Evolutionary conservation across 2,888 invertebrate genomes (phyloP), one percentile per base, ranked within the genome.

Genomic region (Ganaspis brasiliensis): DNA sequence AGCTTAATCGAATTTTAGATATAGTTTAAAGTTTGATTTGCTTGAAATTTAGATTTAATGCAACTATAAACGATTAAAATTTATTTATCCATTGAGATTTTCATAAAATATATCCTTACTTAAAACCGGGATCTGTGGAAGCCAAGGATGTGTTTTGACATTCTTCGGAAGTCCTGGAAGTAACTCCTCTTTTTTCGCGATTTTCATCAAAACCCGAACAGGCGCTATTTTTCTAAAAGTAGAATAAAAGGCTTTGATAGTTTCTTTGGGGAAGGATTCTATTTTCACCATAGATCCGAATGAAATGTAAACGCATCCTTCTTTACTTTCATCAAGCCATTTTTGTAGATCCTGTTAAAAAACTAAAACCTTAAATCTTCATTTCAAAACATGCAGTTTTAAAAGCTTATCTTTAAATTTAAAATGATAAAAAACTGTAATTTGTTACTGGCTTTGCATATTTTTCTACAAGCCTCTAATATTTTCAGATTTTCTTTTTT

Each of bases 241-340:
- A 12, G 77, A 73, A 76, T 90, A 91, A 37, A 91, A 85, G 0
- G 76, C 81, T 14, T 82, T 57, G 0, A 90, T 3, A 0, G 79
- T 35, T 21, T 84, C 57, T 16, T 81, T 79, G 0, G 90, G 86
- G 37, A 91, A 90, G 0, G 89, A 84, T 75, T 91, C 91, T 59
- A 91, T 84, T 57, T 85, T 88, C 2, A 91, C 76, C 87, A 91
- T 89, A 0, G 91, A 91, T 0, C 92, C 92, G 37, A 92, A 91
- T 0, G 89, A 88, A 31, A 91, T 81, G 35, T 88, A 90, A 6
- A 92, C 76, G 40, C 86, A 89, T 1, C 92, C 91, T 31, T 87
- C 37, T 2, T 78, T 81, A 63, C 89, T 88, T 0, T 84, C 86
- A 72, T 91, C 87, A 56, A 91, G 74, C 87, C 88, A 91, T 75